These are phyloP conservation scores for Crossoptilon crossoptilon DNA, from an alignment of 2,797 vertebrate species.

Conservation along the genomic window DNA sequence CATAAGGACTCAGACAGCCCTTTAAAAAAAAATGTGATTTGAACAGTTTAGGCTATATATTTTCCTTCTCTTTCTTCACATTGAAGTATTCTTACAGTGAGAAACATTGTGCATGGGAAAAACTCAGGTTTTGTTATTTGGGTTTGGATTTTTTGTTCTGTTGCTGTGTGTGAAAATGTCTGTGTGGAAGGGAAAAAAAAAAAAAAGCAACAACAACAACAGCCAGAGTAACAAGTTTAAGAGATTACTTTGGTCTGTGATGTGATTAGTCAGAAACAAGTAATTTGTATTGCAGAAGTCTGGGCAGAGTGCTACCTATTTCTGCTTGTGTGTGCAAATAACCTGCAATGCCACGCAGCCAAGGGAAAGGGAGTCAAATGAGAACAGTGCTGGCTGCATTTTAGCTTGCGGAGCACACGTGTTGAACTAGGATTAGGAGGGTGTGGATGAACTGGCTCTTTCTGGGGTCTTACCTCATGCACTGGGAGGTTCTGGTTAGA, in stretches of 20 bases:
- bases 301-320: not conserved
- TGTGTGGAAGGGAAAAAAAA: not conserved
- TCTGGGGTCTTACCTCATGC: not conserved
- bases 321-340: not conserved
- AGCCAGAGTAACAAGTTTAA: not conserved
- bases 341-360: not conserved
- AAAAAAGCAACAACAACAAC: not conserved
- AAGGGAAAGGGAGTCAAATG: not conserved
- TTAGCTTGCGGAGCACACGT: fast-evolving
- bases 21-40: not conserved
- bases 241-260: not conserved
- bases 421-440: not conserved
- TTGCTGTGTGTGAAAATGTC: not conserved
- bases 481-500: not conserved
- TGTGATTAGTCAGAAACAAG: not conserved
- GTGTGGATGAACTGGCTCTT: not conserved
- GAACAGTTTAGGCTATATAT: not conserved
- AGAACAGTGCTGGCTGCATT: not conserved
- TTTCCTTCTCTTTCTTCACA: not conserved
- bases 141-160: conserved; percentile 4
- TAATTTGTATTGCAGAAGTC: not conserved
- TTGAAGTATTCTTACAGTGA: not conserved
- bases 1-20: not conserved
- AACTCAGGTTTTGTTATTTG: not conserved
- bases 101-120: not conserved